Evolutionary conservation across 2,888 invertebrate genomes (phyloP).

Genomic region (Embidobia sp.): DNA sequence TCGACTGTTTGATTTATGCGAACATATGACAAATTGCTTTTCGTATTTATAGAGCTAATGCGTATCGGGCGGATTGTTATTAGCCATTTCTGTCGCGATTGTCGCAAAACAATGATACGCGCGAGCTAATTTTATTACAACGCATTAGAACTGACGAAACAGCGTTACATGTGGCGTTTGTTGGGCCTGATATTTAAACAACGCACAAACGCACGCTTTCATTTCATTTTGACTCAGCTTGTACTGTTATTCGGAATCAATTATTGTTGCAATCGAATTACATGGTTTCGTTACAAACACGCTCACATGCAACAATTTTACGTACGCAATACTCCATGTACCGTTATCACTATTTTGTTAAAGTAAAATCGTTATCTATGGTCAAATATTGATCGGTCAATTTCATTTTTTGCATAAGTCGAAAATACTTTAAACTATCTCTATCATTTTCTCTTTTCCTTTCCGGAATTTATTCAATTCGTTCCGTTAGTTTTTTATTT

Average conservation of each 20-base stretch:
- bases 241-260: constrained; percentile 13
- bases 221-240: neutral
- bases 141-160: constrained; percentile 9
- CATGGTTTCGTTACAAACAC: neutral
- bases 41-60: constrained; percentile 23
- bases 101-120: constrained; percentile 27
- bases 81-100: constrained; percentile 19
- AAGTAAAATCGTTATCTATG: no score
- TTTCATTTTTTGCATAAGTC: no score
- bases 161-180: neutral
- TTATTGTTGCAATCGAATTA: neutral
- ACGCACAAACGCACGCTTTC: neutral
- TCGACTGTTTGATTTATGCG: constrained; percentile 41
- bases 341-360: no score
- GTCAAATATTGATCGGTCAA: no score
- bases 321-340: no score
- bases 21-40: constrained; percentile 40
- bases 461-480: no score
- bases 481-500: no score
- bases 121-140: constrained; percentile 11
- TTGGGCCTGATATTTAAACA: constrained; percentile 5
- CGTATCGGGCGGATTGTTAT: constrained; percentile 14
- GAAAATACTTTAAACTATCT: no score
- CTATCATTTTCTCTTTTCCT: no score
- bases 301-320: no score